A percentile compares a stretch with the other conserved stretches of the same genome.
Conservation (phyloP, 2,797 vertebrate species). For the Artibeus jamaicensis region DNA sequence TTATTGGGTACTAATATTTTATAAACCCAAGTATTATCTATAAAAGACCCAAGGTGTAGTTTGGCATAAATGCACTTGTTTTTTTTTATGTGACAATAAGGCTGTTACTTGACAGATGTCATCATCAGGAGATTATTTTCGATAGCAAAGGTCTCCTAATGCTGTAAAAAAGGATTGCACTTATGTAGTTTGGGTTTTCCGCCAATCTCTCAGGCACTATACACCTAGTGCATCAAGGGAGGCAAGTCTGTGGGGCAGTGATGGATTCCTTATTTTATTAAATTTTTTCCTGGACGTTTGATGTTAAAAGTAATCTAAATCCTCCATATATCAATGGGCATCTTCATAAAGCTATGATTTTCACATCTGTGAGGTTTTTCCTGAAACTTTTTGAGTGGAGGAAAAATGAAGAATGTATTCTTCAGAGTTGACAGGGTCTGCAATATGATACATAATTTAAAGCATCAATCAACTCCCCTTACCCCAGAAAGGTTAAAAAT, state of each 20-base stretch:
- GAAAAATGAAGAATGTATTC: slow-evolving; percentile 64
- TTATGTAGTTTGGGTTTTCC: neutral
- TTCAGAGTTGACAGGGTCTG: slow-evolving; percentile 23
- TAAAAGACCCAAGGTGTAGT: neutral
- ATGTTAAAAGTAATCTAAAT: slow-evolving; percentile 67
- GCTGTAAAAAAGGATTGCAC: neutral
- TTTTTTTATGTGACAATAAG: neutral
- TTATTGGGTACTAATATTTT: neutral
- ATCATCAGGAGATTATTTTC: slow-evolving; percentile 36
- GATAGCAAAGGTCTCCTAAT: neutral
- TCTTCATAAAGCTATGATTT: slow-evolving; percentile 60
- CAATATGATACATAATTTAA: slow-evolving; percentile 53
- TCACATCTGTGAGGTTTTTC: slow-evolving; percentile 59
- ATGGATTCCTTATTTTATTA: slow-evolving; percentile 71
- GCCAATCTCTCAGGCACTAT: neutral
- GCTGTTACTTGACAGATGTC: neutral
- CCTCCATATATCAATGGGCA: slow-evolving; percentile 54
- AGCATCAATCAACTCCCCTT: slow-evolving; percentile 28
- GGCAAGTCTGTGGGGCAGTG: slow-evolving; percentile 18
- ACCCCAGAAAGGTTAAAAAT: neutral
- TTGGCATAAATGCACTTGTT: neutral
- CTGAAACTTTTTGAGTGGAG: slow-evolving; percentile 37
- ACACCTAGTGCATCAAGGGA: neutral
- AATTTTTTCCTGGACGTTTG: slow-evolving; percentile 60
- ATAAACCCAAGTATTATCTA: neutral